Conservation (phyloP, 2,797 vertebrate species). For the Acanthornis magna region DNA sequence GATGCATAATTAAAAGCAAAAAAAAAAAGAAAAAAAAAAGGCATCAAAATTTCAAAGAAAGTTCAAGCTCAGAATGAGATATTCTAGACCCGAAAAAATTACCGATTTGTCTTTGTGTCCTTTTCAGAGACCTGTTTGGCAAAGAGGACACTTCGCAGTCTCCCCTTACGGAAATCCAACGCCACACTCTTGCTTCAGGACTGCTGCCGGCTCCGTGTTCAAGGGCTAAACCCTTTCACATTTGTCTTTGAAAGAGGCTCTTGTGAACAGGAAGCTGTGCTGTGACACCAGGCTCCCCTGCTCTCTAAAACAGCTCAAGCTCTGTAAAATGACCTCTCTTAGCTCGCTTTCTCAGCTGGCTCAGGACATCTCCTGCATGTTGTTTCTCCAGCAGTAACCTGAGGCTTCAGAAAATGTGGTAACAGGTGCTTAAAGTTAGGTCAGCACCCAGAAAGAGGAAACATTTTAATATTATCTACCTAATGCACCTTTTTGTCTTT, state of each 20-base stretch:
- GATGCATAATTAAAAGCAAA: background rate
- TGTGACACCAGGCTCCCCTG: background rate
- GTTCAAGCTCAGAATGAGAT: background rate
- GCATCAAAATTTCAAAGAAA: background rate
- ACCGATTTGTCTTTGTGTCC: background rate
- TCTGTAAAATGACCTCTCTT: background rate
- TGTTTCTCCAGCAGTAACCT: background rate
- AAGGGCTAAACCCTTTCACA: background rate
- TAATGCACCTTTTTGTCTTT: background rate
- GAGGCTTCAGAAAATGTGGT: background rate
- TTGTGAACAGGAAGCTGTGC: slow-evolving; percentile 2
- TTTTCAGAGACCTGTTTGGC: background rate
- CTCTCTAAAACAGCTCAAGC: background rate
- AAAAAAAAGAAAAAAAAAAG: background rate
- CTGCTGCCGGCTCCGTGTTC: background rate
- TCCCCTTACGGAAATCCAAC: background rate
- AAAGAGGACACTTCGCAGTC: background rate
- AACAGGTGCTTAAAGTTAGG: background rate
- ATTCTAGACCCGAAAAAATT: background rate
- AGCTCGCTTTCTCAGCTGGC: background rate
- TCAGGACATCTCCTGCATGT: background rate
- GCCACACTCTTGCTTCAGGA: background rate
- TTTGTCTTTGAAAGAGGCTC: background rate
- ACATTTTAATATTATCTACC: background rate
- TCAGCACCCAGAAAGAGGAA: background rate